A percentile compares a stretch with the other conserved stretches of the same genome.
phyloP scores from a whole-genome alignment of 1,140 invertebrate genomes.

The Polyergus mexicanus region DNA sequence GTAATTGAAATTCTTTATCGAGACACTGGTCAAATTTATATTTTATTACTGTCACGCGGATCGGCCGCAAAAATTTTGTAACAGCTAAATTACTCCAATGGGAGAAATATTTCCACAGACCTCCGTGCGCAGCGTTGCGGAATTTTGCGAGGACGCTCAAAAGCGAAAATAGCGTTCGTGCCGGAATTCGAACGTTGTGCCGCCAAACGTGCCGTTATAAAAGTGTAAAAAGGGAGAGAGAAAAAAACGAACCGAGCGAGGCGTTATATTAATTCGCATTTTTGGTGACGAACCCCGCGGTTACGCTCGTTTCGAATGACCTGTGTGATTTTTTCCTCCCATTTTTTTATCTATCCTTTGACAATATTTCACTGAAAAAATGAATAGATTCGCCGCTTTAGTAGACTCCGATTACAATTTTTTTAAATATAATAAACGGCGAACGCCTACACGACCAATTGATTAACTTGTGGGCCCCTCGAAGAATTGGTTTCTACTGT shows the following conservation, averaged over 20 bases:
- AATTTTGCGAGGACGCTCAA: conserved; percentile 41
- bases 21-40: conserved; percentile 28
- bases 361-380: conserved; percentile 50
- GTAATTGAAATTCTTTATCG: conserved; percentile 35
- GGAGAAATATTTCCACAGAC: conserved; percentile 58
- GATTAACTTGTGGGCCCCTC: conserved; percentile 28
- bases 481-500: conserved; percentile 45
- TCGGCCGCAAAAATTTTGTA: conserved; percentile 46
- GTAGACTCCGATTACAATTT: conserved; percentile 39
- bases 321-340: conserved; percentile 3
- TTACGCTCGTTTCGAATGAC: conserved; percentile 32
- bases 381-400: conserved; percentile 42
- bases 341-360: conserved; percentile 14
- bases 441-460: conserved; percentile 28
- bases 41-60: conserved; percentile 39
- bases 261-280: conserved; percentile 61
- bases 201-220: conserved; percentile 39
- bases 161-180: conserved; percentile 45
- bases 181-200: conserved; percentile 48
- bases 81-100: conserved; percentile 47
- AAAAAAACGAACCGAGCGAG: conserved; percentile 3
- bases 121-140: conserved; percentile 41
- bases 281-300: conserved; percentile 44
- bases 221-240: conserved; percentile 42
- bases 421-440: conserved; percentile 52